phyloP scores from a whole-genome alignment of 1,140 invertebrate genomes.

The Psilanteris sp. region DNA sequence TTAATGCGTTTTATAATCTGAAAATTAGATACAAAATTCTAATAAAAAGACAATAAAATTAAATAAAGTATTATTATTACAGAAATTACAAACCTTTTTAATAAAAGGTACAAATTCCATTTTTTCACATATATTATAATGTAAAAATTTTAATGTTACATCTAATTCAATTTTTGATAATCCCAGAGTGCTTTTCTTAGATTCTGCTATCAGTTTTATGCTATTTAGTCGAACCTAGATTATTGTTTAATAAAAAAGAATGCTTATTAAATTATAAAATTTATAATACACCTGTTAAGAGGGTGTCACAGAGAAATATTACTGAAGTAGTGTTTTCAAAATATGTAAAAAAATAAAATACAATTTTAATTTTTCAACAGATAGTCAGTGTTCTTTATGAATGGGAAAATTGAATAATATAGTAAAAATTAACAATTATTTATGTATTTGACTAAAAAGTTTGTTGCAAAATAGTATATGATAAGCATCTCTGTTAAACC shows the following conservation, averaged over 20 bases:
- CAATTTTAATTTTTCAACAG: too few species aligned
- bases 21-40: constrained; percentile 11
- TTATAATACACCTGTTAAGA: background rate
- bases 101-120: constrained; percentile 82
- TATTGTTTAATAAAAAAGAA: constrained; percentile 39
- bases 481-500: too few species aligned
- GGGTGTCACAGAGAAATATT: too few species aligned
- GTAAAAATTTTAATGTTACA: constrained; percentile 84
- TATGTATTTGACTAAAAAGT: too few species aligned
- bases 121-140: constrained; percentile 86
- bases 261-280: constrained; percentile 1
- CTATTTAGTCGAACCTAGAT: constrained; percentile 77
- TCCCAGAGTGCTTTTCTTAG: constrained; percentile 86
- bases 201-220: constrained; percentile 87
- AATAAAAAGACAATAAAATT: constrained; percentile 18
- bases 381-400: too few species aligned
- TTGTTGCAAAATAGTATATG: too few species aligned
- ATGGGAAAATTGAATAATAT: too few species aligned
- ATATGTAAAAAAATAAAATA: too few species aligned
- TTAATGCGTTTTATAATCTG: constrained; percentile 73
- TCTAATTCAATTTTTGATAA: constrained; percentile 84
- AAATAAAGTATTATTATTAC: constrained; percentile 2
- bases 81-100: constrained; percentile 81
- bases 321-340: too few species aligned
- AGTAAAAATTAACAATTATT: too few species aligned